Percentiles rank a stretch among this genome's conserved stretches.
phyloP scores from a whole-genome alignment of 2,113 vertebrate genomes.

The Apaloderma vittatum region DNA sequence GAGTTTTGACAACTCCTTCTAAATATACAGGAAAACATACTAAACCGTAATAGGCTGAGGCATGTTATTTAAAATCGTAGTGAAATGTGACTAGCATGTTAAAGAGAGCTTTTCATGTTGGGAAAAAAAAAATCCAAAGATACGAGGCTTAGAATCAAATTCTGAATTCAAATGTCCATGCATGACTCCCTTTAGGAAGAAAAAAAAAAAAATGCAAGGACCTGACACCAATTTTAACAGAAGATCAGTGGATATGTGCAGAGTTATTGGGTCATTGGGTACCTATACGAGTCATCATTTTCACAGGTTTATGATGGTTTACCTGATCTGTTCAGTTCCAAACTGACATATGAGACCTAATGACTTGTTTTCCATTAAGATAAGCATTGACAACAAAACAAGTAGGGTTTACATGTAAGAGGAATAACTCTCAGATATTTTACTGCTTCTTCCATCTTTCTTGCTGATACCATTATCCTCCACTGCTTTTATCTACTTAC shows the following conservation, averaged over 20 bases:
- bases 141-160: not conserved
- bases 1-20: conserved; percentile 44
- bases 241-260: not conserved
- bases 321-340: not conserved
- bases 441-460: not conserved
- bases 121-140: not conserved
- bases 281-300: not conserved
- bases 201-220: not conserved
- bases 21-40: conserved; percentile 4
- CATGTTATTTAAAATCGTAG: not conserved
- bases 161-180: not conserved
- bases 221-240: not conserved
- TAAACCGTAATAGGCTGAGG: not conserved
- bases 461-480: not conserved
- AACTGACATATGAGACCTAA: not conserved
- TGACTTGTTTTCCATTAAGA: not conserved
- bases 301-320: not conserved
- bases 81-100: conserved; percentile 20
- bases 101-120: not conserved
- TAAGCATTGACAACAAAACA: not conserved
- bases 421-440: not conserved
- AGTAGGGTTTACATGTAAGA: not conserved
- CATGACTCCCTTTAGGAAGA: not conserved
- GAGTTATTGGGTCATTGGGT: not conserved
- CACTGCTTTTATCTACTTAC: not conserved